Conservation (phyloP, 64 coral and sea anemone species). For the Dendronephthya gigantea region DNA sequence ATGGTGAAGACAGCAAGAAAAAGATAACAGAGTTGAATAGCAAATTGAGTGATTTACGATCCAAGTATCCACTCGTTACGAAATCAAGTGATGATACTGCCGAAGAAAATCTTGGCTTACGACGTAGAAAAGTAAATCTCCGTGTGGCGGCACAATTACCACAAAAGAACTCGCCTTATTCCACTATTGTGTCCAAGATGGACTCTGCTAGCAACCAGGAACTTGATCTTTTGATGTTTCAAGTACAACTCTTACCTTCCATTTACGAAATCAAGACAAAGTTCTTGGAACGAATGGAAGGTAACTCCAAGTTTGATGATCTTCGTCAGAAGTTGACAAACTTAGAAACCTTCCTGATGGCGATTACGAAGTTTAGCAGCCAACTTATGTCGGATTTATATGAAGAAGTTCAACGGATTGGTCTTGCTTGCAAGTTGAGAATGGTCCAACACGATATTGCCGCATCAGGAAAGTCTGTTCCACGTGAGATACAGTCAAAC, state of each 20-base stretch:
- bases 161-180: neutral
- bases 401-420: neutral
- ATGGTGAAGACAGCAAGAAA: neutral
- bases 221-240: neutral
- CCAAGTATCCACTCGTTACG: neutral
- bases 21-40: neutral
- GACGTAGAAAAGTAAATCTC: neutral
- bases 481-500: neutral
- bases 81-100: neutral
- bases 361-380: neutral
- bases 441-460: neutral
- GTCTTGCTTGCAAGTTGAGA: neutral
- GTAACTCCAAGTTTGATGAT: neutral
- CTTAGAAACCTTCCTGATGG: neutral
- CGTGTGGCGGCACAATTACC: neutral
- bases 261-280: slow-evolving; percentile 14
- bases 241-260: neutral
- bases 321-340: neutral
- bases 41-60: neutral
- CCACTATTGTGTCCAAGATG: neutral
- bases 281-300: neutral
- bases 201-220: neutral
- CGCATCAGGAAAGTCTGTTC: neutral
- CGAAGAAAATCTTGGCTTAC: neutral
- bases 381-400: neutral